Evolutionary conservation across 2,797 vertebrate species (phyloP), one percentile per base, ranked within the genome.

Genomic region (Enteromius afrohamiltoni): DNA sequence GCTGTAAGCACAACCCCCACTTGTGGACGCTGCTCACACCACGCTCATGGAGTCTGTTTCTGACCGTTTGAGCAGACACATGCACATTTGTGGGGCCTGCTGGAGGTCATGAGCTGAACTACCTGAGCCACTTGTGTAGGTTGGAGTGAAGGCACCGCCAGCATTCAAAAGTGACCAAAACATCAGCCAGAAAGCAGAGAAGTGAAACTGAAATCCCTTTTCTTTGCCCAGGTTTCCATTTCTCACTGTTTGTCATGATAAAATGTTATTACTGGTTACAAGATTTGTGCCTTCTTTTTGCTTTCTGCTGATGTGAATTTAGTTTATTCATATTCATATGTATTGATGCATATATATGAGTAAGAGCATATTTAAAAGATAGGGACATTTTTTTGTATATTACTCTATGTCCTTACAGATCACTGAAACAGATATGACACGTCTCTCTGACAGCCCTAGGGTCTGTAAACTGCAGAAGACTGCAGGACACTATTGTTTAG

Each of bases 281-380:
- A 70, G 8, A 42, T 42, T 62, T 73, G 29, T 23, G 11, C 13
- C 13, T 9, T 34, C 26, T 62, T 64, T 34, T 70, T 85, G 77
- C 89, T 86, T 79, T 49, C 85, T 86, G 68, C 51, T 31, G 40
- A 55, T 71, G 67, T 51, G 55, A 37, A 83, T 85, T 49, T 42
- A 31, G 64, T 65, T 21, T 65, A 45, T 64, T 49, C 58, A 10
- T 17, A 64, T 69, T 68, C 40, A 6, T 11, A 16, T 53, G 9
- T 67, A 23, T 29, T 47, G 23, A 37, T 45, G 42, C n/a, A 3
- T 73, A 53, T 34, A 5, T 34, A 3, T 23, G 13, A 23, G 14
- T 37, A n/a, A 73, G 26, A 62, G 40, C 1, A 60, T 6, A 73
- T 86, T 86, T 77, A 88, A 79, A 73, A 14, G 19, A 34, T 34